Evolutionary conservation across 2,113 vertebrate genomes (phyloP), one percentile per base, ranked within the genome.

Genomic region (Hypomesus transpacificus): DNA sequence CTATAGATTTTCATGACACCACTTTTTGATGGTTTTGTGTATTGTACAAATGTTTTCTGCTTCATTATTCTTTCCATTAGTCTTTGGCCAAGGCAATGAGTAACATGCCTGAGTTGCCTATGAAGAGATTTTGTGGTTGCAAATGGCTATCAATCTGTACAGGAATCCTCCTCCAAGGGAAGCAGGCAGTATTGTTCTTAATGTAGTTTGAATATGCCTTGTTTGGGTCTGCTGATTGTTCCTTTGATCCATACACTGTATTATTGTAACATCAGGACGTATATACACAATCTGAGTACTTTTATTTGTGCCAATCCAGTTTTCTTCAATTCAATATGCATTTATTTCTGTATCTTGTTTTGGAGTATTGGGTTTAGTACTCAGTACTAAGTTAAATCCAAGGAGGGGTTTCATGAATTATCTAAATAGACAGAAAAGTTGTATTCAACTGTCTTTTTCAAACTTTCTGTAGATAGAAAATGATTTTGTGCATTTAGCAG

Each of bases 101-200:
- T 56, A n/a, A 56, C 61, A 78, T 77, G 68, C 71, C 79, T 74
- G 66, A 81, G 72, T 75, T 78, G 76, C 73, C 70, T 79, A 65
- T 77, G 64, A 46, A 46, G 39, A 67, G 54, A 70, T 80, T 80
- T 63, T 70, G 61, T 58, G 21, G 54, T 65, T 61, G 59, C 57
- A 61, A 46, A 46, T 46, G 39, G 39, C 39, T 11, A 46, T 46
- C 39, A 46, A 46, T 46, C 39, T 46, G 39, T 46, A 46, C 39
- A 46, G 39, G 39, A 46, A 46, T 46, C 5, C 7, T 46, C 8
- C 7, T 46, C 39, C 39, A 46, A 46, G 39, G 7, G 39, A 7
- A 2, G 39, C 39, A 46, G 39, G 39, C 39, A 46, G 39, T 46
- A 46, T 46, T 46, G 39, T 46, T 46, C 6, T 46, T 46, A 46